phyloP scores from a whole-genome alignment of 2,113 vertebrate species.

The Poecile atricapillus region DNA sequence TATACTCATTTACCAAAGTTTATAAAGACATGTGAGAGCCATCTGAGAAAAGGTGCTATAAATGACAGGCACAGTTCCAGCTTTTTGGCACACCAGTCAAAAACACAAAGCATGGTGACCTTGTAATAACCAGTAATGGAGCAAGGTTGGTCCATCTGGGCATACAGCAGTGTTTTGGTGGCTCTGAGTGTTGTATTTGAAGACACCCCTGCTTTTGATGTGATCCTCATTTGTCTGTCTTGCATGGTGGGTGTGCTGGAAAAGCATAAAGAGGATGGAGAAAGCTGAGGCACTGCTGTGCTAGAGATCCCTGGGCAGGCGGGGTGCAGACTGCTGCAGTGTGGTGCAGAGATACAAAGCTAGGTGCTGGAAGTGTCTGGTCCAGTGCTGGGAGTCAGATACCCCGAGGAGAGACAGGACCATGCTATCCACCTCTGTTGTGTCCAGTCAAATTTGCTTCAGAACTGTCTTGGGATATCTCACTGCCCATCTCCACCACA shows the following conservation, averaged over 20 bases:
- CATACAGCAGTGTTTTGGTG: background rate
- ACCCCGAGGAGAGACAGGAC: background rate
- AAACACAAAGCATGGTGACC: background rate
- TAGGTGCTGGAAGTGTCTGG: background rate
- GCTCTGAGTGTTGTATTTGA: background rate
- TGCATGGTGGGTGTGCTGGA: background rate
- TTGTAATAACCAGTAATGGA: background rate
- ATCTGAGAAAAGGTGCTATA: conserved; percentile 21
- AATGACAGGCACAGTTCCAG: background rate
- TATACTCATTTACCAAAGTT: conserved; percentile 33
- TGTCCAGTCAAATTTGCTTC: background rate
- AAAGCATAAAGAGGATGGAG: background rate
- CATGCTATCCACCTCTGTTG: accelerated
- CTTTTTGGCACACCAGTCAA: background rate
- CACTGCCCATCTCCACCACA: background rate
- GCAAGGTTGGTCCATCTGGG: background rate
- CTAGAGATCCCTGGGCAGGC: background rate
- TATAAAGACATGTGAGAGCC: conserved; percentile 34
- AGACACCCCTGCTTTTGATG: background rate
- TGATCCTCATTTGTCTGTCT: background rate
- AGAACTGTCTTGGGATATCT: background rate
- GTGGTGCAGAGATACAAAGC: background rate
- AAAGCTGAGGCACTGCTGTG: background rate
- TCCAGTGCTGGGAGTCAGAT: background rate
- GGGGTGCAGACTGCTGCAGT: background rate